Percentiles rank a stretch among this genome's conserved stretches.
Conservation (phyloP, 2,113 vertebrate genomes). For the Amphiprion percula region DNA sequence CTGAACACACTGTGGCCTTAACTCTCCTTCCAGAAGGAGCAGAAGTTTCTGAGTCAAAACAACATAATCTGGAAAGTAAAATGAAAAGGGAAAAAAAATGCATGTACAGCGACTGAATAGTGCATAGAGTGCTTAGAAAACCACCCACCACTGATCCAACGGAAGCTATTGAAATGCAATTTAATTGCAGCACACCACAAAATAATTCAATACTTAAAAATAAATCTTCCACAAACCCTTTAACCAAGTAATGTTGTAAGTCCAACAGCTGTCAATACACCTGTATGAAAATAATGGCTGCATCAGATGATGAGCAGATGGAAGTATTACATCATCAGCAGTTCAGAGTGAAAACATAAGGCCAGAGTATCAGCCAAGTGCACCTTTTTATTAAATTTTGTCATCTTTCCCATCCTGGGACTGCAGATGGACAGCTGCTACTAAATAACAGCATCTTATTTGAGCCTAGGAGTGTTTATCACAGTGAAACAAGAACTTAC, state of each 20-base stretch:
- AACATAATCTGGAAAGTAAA: neutral
- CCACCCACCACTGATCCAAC: neutral
- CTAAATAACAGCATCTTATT: neutral
- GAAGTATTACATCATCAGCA: constrained; percentile 17
- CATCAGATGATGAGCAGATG: constrained; percentile 18
- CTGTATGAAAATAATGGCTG: constrained; percentile 16
- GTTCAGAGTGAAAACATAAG: constrained; percentile 35
- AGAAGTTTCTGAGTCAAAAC: neutral
- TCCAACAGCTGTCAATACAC: constrained; percentile 9
- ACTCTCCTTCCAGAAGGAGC: neutral
- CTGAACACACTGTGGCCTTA: neutral
- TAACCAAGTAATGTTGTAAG: constrained; percentile 8
- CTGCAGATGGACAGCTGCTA: neutral
- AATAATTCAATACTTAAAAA: constrained; percentile 18
- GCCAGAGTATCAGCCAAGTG: neutral
- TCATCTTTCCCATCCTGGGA: neutral
- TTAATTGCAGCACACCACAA: neutral
- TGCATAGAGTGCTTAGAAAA: neutral
- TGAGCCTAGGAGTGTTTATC: neutral
- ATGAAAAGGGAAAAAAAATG: neutral
- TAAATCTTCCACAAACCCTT: constrained; percentile 4
- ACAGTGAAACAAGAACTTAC: neutral
- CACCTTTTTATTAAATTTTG: constrained; percentile 15
- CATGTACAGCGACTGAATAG: too few relatives aligned
- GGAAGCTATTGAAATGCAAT: constrained; percentile 4